Evolutionary conservation across 37 sponge, comb jelly and placozoan species (phyloP), one percentile per base, ranked within the genome.

Genomic region (Bolinopsis microptera): DNA sequence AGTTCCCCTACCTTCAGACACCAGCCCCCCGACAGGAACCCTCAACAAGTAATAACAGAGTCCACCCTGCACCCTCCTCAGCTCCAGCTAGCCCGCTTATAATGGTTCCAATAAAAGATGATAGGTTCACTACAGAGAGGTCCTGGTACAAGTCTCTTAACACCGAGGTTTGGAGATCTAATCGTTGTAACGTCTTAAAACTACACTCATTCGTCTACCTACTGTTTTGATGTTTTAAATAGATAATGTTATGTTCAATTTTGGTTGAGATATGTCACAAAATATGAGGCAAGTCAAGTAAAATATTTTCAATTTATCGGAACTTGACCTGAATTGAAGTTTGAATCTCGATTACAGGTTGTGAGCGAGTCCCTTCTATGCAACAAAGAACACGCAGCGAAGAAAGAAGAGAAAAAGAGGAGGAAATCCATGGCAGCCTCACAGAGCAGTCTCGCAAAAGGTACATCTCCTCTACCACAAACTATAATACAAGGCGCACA

Each of bases 131-230:
- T 8, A 86, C 90, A 26, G 90, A 86, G 41, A 86, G 61, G 31
- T 38, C 40, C 21, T 86, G 90, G 90, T 86, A 86, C 22, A 35
- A 38, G 61, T 86, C 90, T 3, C 90, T 86, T 48, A 86, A 86
- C 30, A 86, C 32, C 31, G 90, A 86, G 90, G 90, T 86, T 30
- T 28, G 61, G 9, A 13, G 13, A 48, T 48, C 13, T 48, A 18
- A 48, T 13, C 61, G 61, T 48, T n/a, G n/a, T n/a, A n/a, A n/a
- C n/a, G n/a, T n/a, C n/a, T n/a, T n/a, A n/a, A n/a, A n/a, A n/a
- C n/a, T n/a, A n/a, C n/a, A n/a, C n/a, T n/a, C n/a, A n/a, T n/a
- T n/a, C n/a, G n/a, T n/a, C n/a, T n/a, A n/a, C n/a, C n/a, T n/a
- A n/a, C n/a, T n/a, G n/a, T n/a, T n/a, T n/a, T n/a, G n/a, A n/a